Evolutionary conservation across 2,797 vertebrate genomes (phyloP).

Genomic region (Catharus ustulatus): DNA sequence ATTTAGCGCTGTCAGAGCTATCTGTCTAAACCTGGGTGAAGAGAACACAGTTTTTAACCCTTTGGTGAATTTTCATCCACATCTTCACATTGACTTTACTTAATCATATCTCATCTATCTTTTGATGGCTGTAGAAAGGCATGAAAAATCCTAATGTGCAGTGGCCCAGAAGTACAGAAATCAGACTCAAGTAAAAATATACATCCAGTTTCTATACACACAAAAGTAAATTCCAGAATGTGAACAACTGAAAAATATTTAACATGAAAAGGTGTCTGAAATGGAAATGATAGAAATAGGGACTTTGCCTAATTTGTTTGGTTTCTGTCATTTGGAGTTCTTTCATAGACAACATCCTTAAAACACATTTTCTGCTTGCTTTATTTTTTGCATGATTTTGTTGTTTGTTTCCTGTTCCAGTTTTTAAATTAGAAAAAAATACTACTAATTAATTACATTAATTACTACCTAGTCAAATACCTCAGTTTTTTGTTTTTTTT

Average conservation of each 20-base stretch:
- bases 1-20: constrained; percentile 47
- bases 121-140: neutral
- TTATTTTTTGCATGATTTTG: neutral
- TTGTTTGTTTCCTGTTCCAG: neutral
- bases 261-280: neutral
- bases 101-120: constrained; percentile 7
- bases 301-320: neutral
- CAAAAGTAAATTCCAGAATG: neutral
- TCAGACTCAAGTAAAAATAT: neutral
- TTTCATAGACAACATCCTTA: neutral
- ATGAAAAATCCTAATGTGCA: constrained; percentile 1
- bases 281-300: neutral
- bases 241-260: neutral
- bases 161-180: neutral
- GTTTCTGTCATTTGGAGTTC: neutral
- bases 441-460: neutral
- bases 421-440: neutral
- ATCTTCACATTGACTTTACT: constrained; percentile 21
- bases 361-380: neutral
- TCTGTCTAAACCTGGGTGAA: neutral
- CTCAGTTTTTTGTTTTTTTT: neutral
- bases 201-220: neutral
- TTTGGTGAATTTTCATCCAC: constrained; percentile 7
- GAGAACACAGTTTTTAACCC: constrained; percentile 47
- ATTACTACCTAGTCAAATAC: neutral